Base-by-base conservation (phyloP, 1,140 invertebrate genomes). In the Diorhabda elongata region DNA sequence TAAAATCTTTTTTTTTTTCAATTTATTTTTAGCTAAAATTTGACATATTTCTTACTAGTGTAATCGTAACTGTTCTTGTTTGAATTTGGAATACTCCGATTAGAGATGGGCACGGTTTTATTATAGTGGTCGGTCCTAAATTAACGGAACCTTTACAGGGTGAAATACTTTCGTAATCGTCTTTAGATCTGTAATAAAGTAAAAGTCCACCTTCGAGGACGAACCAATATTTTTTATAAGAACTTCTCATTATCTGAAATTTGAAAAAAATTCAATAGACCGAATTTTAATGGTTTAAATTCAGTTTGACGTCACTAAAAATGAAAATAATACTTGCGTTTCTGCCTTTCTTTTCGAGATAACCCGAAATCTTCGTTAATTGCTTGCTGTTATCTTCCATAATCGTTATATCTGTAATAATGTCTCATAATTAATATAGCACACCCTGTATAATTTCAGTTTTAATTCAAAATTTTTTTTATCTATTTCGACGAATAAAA, bases 161-260 rank as follows among this genome's bases (percentile, higher is more conserved):
- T 8, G 83, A 82, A 5, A 85, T 73, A n/a, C 79, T 78, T n/a
- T 82, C 76, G 69, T 85, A 85, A 68, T 86, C 84, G 11, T 79
- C 71, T 67, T 85, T 83, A 2, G 81, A 83, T 64, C 82, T 79
- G 70, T 85, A 86, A 74, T 85, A 85, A 3, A 85, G 75, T 41
- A 86, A 75, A n/a, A 86, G 75, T 43, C 82, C 77, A 7, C 83
- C 84, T 73, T 86, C 83, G 44, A 86, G 73, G 2, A 86, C 85
- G 71, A 85, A 86, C 83, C 84, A 86, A 71, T 83, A 83, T 58
- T 80, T 81, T 71, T 83, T 84, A 83, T 84, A 86, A 1, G 80
- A 77, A 26, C 78, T 77, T 41, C 83, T 80, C 72, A 84, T 75
- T 64, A 77, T 77, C 83, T 84, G 75, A 57, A 77, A 78, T 52